Percentiles rank a stretch among this genome's conserved stretches.
These are phyloP conservation scores for Heterotis niloticus DNA, from an alignment of 2,113 vertebrate species.

Conservation along the genomic window DNA sequence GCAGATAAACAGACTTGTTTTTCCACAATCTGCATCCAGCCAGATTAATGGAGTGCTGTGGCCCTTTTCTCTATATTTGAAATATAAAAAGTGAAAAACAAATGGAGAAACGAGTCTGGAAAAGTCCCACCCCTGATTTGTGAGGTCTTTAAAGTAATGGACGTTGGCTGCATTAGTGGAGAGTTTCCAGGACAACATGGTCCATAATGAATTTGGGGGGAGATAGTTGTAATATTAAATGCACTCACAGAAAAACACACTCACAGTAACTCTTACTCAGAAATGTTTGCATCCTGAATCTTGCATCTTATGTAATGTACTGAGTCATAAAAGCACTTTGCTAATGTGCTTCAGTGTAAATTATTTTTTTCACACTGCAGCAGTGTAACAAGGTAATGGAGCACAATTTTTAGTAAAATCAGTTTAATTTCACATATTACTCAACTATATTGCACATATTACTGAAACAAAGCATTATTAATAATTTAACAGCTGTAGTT, in stretches of 20 bases:
- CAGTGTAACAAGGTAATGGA: no score
- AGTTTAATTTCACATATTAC: no score
- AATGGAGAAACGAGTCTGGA: neutral
- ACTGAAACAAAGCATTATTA: no score
- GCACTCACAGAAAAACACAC: neutral
- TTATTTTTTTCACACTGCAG: no score
- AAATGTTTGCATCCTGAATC: neutral
- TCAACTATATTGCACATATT: no score
- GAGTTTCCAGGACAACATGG: conserved; percentile 4
- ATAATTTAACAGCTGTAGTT: no score
- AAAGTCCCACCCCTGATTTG: neutral
- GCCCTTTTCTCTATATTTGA: neutral
- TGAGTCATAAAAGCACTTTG: neutral
- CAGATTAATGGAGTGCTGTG: neutral
- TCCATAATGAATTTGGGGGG: conserved; percentile 6
- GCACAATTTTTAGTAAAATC: no score
- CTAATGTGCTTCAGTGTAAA: no score
- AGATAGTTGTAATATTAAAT: conserved; percentile 1
- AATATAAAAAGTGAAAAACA: neutral
- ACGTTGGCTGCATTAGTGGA: neutral
- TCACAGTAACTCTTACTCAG: neutral
- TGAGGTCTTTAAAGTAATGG: conserved; percentile 5
- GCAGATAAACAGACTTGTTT: neutral
- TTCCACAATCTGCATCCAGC: neutral
- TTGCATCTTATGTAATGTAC: neutral